A percentile compares a stretch with the other conserved stretches of the same genome.
phyloP scores from a whole-genome alignment of 2,797 vertebrate species.

The Manis pentadactyla region DNA sequence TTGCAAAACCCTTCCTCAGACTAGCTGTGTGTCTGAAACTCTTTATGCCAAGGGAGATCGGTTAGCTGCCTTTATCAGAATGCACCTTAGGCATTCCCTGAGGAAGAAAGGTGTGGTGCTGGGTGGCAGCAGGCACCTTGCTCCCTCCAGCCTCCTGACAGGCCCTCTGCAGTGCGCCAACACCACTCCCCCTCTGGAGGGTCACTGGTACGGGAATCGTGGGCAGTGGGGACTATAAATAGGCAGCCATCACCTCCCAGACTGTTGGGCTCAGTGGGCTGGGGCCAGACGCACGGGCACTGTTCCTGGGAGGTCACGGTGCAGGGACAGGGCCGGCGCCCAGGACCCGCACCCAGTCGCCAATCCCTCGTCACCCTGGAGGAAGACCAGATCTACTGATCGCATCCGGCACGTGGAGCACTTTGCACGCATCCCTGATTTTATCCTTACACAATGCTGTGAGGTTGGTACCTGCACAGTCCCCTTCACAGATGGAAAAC shows the following conservation, averaged over 20 bases:
- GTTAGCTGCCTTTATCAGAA: not conserved
- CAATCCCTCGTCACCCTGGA: not conserved
- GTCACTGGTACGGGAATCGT: not conserved
- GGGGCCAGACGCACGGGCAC: not conserved
- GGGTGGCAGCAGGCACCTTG: not conserved
- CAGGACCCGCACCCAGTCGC: not conserved
- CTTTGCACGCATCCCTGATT: not conserved
- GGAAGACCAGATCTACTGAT: not conserved
- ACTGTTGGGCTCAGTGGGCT: conserved; percentile 21
- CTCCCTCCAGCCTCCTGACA: not conserved
- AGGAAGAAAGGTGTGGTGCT: not conserved
- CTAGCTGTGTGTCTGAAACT: conserved; percentile 20
- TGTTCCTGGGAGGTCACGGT: conserved; percentile 10
- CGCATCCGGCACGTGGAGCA: not conserved
- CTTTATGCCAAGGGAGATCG: not conserved
- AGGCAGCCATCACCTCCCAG: conserved; percentile 57
- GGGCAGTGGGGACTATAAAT: conserved; percentile 29
- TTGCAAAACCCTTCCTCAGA: conserved; percentile 58
- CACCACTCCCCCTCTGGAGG: not conserved
- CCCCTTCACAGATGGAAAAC: not conserved
- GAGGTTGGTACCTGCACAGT: not conserved
- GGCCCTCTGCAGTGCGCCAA: not conserved
- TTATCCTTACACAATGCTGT: not conserved
- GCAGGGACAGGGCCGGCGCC: not conserved
- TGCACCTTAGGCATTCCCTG: not conserved